Evolutionary conservation across 2,888 invertebrate species (phyloP), one percentile per base, ranked within the genome.

Genomic region (Dryadula phaetusa): DNA sequence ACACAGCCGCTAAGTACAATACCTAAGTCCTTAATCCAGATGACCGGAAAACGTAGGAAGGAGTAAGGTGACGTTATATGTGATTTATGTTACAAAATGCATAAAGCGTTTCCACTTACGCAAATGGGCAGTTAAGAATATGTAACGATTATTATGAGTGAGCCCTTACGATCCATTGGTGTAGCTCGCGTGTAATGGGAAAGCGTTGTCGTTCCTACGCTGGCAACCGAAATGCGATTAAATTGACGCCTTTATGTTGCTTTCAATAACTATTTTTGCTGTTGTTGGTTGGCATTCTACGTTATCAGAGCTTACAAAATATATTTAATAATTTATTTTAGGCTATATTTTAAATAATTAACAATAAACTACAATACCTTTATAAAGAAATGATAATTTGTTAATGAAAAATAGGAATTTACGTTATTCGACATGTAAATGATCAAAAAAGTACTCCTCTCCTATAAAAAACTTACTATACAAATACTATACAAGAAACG

Each of bases 161-260:
- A 58, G 64, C 47, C 58, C 40, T 58, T 64, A 65, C 46, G 54
- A 56, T 49, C 32, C 47, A 40, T 67, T 70, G 72, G 67, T 42
- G 64, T 44, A 42, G 58, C 37, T 32, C 49, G 46, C 56, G 58
- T 64, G 64, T 71, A 68, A 71, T 69, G 69, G 69, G 66, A 66
- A 69, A 69, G 58, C 56, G 63, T 20, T 66, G 68, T 64, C 56
- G 61, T 61, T 54, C 14, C 52, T 60, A 67, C 69, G 70, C 67
- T 63, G 67, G 54, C 63, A 60, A 71, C 72, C 70, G 68, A 71
- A 71, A 74, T 67, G 67, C 67, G 68, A 69, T 67, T 66, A 67
- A 65, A 71, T 69, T 49, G 53, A 68, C 62, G 70, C 71, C 74
- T 73, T 74, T 64, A 64, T 49, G 64, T 47, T 40, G 64, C 64